Evolutionary conservation across 2,888 invertebrate genomes (phyloP).

Genomic region (Laothoe populi): DNA sequence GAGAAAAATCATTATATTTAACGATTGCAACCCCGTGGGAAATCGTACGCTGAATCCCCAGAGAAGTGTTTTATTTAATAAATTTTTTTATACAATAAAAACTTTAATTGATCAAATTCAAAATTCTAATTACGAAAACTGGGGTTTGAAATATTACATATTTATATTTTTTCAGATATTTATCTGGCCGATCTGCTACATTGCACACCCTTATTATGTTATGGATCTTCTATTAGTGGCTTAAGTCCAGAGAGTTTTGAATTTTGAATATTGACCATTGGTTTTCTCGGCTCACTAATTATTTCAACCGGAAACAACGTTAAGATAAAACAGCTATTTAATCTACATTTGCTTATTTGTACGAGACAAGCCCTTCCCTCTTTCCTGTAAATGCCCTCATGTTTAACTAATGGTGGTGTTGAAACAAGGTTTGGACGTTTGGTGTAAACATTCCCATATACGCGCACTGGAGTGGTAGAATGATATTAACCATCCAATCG

Average conservation of each 20-base stretch:
- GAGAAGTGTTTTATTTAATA: too few species aligned
- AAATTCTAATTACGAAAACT: too few species aligned
- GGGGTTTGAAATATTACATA: too few species aligned
- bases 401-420: constrained; percentile 38
- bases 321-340: constrained; percentile 67
- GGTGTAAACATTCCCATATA: constrained; percentile 64
- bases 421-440: constrained; percentile 39
- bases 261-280: background rate
- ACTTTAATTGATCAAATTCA: too few species aligned
- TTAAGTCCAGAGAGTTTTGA: background rate
- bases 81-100: too few species aligned
- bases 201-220: too few species aligned
- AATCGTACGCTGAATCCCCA: too few species aligned
- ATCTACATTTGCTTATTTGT: constrained; percentile 55
- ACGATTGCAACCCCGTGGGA: too few species aligned
- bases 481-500: constrained; percentile 66
- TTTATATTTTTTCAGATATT: too few species aligned
- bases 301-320: constrained; percentile 66
- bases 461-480: constrained; percentile 64
- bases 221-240: too few species aligned
- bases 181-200: too few species aligned
- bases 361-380: constrained; percentile 50
- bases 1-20: too few species aligned
- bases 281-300: constrained; percentile 46
- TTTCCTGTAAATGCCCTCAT: constrained; percentile 47